Evolutionary conservation across 2,797 vertebrate species (phyloP).

Genomic region (Gephyroberyx darwinii): DNA sequence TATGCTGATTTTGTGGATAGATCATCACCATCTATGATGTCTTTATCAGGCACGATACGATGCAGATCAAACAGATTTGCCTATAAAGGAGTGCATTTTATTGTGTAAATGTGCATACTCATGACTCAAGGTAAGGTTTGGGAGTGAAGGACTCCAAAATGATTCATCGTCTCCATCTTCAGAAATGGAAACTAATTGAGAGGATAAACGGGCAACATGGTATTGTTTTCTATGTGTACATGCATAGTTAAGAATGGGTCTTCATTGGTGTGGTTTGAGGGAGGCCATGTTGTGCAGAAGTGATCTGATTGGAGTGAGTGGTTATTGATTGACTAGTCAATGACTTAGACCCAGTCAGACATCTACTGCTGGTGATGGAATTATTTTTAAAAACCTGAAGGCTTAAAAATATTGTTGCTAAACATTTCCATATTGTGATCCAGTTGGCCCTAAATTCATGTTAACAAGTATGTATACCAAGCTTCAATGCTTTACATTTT

Average conservation of each 20-base stretch:
- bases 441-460: too few relatives aligned
- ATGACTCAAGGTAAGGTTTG: slow-evolving; percentile 3
- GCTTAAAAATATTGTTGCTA: not conserved
- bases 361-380: not conserved
- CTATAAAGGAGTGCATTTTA: slow-evolving; percentile 17
- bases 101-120: slow-evolving; percentile 18
- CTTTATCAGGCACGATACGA: not conserved
- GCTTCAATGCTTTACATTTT: too few relatives aligned
- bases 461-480: too few relatives aligned
- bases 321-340: slow-evolving; percentile 34
- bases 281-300: slow-evolving; percentile 5
- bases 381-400: not conserved
- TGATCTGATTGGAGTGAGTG: slow-evolving; percentile 31
- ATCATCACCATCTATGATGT: not conserved
- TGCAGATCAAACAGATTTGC: slow-evolving; percentile 14
- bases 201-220: not conserved
- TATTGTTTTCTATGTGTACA: not conserved
- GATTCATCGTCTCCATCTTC: slow-evolving; percentile 30
- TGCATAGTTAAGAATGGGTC: not conserved
- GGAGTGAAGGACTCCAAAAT: slow-evolving; percentile 5
- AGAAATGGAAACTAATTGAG: not conserved
- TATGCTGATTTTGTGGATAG: not conserved
- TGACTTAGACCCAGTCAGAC: not conserved
- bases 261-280: slow-evolving; percentile 6
- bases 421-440: not conserved